These are phyloP conservation scores for Monoplex corrugatus DNA, from an alignment of 2,888 invertebrate species.

Conservation along the genomic window DNA sequence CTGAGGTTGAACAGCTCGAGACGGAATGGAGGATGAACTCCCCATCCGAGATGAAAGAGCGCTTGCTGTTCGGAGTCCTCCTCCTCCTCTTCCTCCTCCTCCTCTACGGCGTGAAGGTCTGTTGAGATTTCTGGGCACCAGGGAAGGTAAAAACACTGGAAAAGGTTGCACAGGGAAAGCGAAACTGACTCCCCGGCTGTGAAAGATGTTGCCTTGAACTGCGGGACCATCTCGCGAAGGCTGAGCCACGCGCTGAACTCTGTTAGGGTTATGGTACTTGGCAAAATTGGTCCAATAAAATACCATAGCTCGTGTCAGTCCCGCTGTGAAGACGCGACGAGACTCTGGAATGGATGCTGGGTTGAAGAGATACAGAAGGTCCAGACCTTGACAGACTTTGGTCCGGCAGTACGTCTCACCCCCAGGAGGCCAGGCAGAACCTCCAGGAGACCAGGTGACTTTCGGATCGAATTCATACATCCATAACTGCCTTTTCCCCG, in stretches of 20 bases:
- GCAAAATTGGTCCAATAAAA: constrained; percentile 73
- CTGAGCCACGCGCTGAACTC: constrained; percentile 9
- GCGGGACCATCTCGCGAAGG: neutral
- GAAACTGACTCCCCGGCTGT: neutral
- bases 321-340: constrained; percentile 54
- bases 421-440: constrained; percentile 36
- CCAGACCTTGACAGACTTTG: constrained; percentile 68
- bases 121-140: neutral
- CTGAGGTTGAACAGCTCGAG: neutral
- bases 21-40: neutral
- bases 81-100: neutral
- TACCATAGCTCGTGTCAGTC: constrained; percentile 59
- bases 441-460: constrained; percentile 30
- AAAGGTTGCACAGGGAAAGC: neutral
- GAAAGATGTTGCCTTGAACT: neutral
- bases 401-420: constrained; percentile 58
- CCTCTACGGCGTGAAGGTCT: neutral
- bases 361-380: constrained; percentile 65
- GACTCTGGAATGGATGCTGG: constrained; percentile 54
- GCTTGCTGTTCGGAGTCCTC: neutral
- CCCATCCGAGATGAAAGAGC: neutral
- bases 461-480: constrained; percentile 63
- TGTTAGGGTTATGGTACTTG: constrained; percentile 67
- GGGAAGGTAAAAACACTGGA: neutral
- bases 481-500: constrained; percentile 59